Evolutionary conservation across 1,140 invertebrate species (phyloP), one percentile per base, ranked within the genome.

Genomic region (Sycophila sp.): DNA sequence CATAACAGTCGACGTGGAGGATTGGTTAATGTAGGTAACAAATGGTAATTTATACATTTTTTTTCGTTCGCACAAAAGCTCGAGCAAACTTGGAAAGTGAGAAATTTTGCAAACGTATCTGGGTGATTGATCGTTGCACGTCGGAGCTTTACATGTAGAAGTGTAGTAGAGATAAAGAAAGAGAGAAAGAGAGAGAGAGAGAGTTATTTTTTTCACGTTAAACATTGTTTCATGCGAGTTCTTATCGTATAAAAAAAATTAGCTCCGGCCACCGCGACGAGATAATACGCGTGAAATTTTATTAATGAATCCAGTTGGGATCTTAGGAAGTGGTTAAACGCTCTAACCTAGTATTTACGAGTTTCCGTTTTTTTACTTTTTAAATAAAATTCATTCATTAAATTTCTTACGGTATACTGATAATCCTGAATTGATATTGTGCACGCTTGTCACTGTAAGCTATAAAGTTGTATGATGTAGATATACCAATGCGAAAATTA

Each of bases 11-110:
- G 34, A n/a, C n/a, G n/a, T n/a, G n/a, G n/a, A n/a, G n/a, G n/a
- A n/a, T n/a, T n/a, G 38, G 38, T 10, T 58, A 66, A 66, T 49
- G 32, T 30, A 68, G 55, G 65, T 66, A 66, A 68, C 47, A 58
- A 68, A 68, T 58, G 55, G 26, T 58, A 45, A 67, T 68, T 68
- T 40, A 2, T 47, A 59, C 38, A 11, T 30, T 17, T 56, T 22
- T 56, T 55, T 65, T 65, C 11, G 1, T 32, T n/a, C 11, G 11
- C 7, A 1, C 26, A 49, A 15, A 10, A 30, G 38, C 8, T 60
- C 8, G 13, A 28, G 17, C 6, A 47, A 56, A 40, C n/a, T 40
- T 59, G 22, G 30, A 51, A 64, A 49, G 49, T 13, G 17, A 45
- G 19, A 7, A 51, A 40, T 1, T n/a, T 40, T 34, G 26, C 15